phyloP scores from a whole-genome alignment of 1,140 invertebrate genomes.

The Diorhabda carinulata region DNA sequence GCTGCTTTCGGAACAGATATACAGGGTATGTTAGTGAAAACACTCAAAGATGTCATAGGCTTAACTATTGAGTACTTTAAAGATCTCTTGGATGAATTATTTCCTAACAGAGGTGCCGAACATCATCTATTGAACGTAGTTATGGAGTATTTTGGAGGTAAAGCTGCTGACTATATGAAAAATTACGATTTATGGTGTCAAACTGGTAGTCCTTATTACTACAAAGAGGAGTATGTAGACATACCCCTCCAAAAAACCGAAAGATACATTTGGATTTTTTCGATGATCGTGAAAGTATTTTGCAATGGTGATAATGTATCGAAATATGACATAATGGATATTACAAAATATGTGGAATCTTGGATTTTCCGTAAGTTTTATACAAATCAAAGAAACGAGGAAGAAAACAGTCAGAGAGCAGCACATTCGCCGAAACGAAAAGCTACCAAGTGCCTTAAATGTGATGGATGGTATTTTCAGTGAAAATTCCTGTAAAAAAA shows the following conservation, averaged over 20 bases:
- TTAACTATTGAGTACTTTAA: background rate
- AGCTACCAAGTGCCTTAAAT: no score
- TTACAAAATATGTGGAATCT: background rate
- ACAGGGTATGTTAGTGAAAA: conserved; percentile 13
- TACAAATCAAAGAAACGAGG: background rate
- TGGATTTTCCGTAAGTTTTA: background rate
- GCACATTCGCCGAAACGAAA: background rate
- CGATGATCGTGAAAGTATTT: conserved; percentile 18
- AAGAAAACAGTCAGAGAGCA: background rate
- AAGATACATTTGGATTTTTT: conserved; percentile 23
- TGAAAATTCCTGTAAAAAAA: no score
- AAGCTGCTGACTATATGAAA: conserved; percentile 19
- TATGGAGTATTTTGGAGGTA: conserved; percentile 23
- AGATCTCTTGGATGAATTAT: conserved; percentile 11
- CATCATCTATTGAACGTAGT: conserved; percentile 19
- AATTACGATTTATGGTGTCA: conserved; percentile 21
- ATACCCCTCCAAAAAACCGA: conserved; percentile 16
- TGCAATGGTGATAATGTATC: conserved; percentile 10
- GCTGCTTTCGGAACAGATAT: conserved; percentile 12
- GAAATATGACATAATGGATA: background rate
- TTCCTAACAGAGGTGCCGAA: conserved; percentile 18
- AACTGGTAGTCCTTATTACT: conserved; percentile 20
- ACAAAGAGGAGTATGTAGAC: conserved; percentile 16
- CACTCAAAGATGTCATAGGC: conserved; percentile 5
- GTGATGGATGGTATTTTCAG: no score